Conservation (phyloP, 2,113 vertebrate genomes). For the Poeciliopsis turrubarensis region DNA sequence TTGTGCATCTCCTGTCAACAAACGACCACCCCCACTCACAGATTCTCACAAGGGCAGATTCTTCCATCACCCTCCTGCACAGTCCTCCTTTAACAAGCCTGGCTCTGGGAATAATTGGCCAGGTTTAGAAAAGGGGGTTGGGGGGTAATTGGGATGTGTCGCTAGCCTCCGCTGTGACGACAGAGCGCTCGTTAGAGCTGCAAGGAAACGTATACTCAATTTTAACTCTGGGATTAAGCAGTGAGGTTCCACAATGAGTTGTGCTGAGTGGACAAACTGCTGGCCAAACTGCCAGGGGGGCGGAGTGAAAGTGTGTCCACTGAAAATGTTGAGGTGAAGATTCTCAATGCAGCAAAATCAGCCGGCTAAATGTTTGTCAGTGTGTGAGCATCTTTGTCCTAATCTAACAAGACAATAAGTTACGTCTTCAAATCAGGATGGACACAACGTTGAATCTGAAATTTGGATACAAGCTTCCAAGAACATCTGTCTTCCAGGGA, state of each 20-base stretch:
- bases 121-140: conserved; percentile 13
- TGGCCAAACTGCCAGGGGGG: conserved; percentile 24
- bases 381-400: background rate
- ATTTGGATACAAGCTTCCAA: background rate
- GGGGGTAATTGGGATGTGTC: conserved; percentile 59
- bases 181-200: conserved; percentile 39
- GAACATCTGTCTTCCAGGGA: background rate
- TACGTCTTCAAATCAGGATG: background rate
- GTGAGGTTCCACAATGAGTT: conserved; percentile 52
- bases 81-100: conserved; percentile 50
- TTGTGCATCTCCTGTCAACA: conserved; percentile 34
- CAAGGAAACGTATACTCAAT: conserved; percentile 33
- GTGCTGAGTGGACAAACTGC: conserved; percentile 52
- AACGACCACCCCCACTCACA: conserved; percentile 6
- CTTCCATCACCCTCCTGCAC: background rate
- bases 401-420: background rate
- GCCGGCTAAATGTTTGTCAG: background rate
- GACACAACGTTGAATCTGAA: background rate
- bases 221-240: conserved; percentile 58
- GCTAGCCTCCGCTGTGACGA: conserved; percentile 33
- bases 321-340: background rate
- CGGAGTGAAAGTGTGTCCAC: background rate
- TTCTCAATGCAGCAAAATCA: background rate
- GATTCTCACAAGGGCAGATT: conserved; percentile 49
- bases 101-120: conserved; percentile 30